These are phyloP conservation scores for Psephotus haematonotus DNA, from an alignment of 2,113 vertebrate species.

Conservation along the genomic window DNA sequence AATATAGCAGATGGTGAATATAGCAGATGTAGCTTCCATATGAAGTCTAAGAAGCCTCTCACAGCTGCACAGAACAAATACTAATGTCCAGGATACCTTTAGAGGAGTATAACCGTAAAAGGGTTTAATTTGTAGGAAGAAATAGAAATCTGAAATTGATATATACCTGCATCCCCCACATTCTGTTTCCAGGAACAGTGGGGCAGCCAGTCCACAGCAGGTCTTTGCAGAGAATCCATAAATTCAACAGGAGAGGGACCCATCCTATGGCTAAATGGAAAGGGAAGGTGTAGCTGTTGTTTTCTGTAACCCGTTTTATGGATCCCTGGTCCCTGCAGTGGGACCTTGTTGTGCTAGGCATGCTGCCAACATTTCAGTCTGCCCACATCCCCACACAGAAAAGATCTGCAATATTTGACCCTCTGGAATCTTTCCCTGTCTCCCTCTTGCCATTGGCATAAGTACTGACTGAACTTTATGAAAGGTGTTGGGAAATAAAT, in stretches of 20 bases:
- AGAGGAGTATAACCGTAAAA: neutral
- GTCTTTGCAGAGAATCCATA: neutral
- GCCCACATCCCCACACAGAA: neutral
- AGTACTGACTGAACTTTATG: neutral
- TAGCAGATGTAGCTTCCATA: conserved; percentile 24
- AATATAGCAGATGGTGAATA: conserved; percentile 3
- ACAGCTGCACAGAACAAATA: conserved; percentile 10
- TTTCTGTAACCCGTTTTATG: neutral
- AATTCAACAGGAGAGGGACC: neutral
- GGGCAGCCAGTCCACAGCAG: neutral
- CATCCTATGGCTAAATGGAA: neutral
- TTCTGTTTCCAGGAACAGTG: neutral
- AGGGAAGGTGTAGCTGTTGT: neutral
- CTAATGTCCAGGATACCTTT: neutral
- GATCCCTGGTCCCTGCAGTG: neutral
- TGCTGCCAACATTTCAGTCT: neutral
- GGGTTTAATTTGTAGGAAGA: conserved; percentile 26
- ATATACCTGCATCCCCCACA: neutral
- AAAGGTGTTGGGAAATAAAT: conserved; percentile 15
- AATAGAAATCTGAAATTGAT: conserved; percentile 34
- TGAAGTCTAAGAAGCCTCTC: neutral
- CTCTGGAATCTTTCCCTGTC: neutral
- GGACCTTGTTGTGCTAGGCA: neutral
- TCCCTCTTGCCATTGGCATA: neutral
- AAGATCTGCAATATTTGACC: neutral